Evolutionary conservation across 2,113 vertebrate genomes (phyloP), one percentile per base, ranked within the genome.

Genomic region (Rhagologus leucostigma): DNA sequence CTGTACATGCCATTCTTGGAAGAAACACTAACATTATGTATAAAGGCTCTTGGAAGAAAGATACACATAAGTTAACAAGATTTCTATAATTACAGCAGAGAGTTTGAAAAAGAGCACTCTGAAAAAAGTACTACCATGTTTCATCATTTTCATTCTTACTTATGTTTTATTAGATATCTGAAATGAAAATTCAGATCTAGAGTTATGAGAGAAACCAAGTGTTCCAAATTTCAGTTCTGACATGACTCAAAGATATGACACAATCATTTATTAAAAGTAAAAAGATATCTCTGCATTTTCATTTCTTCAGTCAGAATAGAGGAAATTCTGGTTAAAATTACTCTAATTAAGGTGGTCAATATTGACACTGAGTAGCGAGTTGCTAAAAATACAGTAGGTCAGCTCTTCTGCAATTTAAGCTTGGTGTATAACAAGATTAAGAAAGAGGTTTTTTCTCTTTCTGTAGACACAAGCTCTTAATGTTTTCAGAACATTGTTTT

Each of bases 241-340:
- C n/a, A 37, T 33, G 35, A 59, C 22, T 52, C 18, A 71, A 63
- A 93, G 9, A 47, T 21, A 52, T 11, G 52, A 50, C 6, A 22
- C 10, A 80, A 77, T 53, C 1, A n/a, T 46, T 56, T 55, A 13
- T 10, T 62, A 23, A 22, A 94, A 50, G 3, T 49, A 53, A 77
- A 67, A 81, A 20, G 0, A 0, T 46, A 2, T 50, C 11, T 74
- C 6, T 81, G 22, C 0, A 1, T 78, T 91, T 91, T 53, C 8
- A 19, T 83, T 84, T 76, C 13, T 62, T 62, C 11, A 52, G 11
- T 53, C n/a, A 83, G 50, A 73, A 60, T 14, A 69, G 16, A 60
- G 15, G 19, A 81, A 77, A 4, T 20, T 81, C 15, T 60, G 7
- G 7, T 53, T 73, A 80, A 55, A 79, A 22, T 37, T 62, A 33